Evolutionary conservation across 2,797 vertebrate genomes (phyloP).

Genomic region (Pseudochirops cupreus): DNA sequence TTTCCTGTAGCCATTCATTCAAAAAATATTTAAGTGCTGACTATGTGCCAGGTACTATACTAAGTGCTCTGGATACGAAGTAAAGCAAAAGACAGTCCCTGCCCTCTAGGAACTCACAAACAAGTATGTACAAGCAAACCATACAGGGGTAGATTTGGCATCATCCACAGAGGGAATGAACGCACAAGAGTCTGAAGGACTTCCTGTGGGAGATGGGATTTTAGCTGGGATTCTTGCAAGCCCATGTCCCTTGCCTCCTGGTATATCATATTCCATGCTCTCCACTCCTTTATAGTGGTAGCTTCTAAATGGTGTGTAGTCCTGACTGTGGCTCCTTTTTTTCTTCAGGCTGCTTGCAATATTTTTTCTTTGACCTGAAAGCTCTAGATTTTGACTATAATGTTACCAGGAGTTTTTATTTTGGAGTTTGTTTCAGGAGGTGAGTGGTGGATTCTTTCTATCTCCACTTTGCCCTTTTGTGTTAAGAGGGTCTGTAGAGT

Average conservation of each 20-base stretch:
- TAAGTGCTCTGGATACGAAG: neutral
- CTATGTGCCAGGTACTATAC: neutral
- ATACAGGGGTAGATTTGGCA: neutral
- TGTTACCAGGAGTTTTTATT: neutral
- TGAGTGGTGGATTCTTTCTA: neutral
- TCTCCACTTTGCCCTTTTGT: neutral
- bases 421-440: neutral
- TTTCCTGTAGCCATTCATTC: neutral
- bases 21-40: neutral
- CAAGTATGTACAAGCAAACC: neutral
- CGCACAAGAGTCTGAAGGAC: neutral
- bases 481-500: neutral
- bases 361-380: neutral
- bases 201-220: neutral
- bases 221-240: neutral
- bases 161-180: neutral
- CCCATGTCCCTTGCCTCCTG: neutral
- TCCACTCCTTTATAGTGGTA: neutral
- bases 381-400: neutral
- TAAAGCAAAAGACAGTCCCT: neutral
- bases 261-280: neutral
- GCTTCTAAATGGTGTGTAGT: neutral
- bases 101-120: neutral
- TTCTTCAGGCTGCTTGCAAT: neutral
- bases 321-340: neutral